These are phyloP conservation scores for Leptodactylus fallax DNA, from an alignment of 2,797 vertebrate genomes.

Conservation along the genomic window DNA sequence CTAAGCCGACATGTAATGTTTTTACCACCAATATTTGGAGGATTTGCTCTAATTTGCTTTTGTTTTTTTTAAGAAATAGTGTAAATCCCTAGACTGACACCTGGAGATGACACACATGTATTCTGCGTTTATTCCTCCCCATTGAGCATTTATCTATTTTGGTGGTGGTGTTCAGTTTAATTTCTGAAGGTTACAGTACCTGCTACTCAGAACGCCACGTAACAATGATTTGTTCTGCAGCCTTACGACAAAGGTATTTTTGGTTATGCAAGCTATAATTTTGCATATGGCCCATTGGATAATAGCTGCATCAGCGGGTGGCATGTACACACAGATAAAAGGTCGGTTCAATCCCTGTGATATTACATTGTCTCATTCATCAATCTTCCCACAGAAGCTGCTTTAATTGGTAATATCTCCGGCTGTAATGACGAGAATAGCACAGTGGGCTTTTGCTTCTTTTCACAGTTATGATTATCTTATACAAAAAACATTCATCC, in stretches of 20 bases:
- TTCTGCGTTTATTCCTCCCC: neutral
- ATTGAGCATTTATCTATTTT: neutral
- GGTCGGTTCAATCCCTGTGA: constrained; percentile 43
- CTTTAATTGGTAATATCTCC: constrained; percentile 41
- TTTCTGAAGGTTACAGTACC: neutral
- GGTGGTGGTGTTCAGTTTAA: constrained; percentile 21
- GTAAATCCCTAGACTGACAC: neutral
- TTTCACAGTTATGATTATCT: constrained; percentile 30
- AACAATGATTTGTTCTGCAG: constrained; percentile 1
- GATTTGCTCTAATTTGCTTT: no score
- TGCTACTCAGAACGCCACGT: constrained; percentile 17
- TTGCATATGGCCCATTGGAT: constrained; percentile 46
- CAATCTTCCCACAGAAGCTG: constrained; percentile 14
- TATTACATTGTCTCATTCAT: constrained; percentile 52
- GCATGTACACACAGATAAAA: constrained; percentile 41
- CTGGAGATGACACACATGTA: neutral
- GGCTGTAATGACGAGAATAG: constrained; percentile 46
- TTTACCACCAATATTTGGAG: neutral
- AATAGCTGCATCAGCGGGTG: constrained; percentile 41
- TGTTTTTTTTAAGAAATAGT: neutral
- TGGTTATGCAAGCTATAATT: constrained; percentile 33
- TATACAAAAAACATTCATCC: neutral
- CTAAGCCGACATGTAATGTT: neutral
- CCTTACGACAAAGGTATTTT: constrained; percentile 12
- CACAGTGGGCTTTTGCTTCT: constrained; percentile 22